Evolutionary conservation across 2,113 vertebrate genomes (phyloP), one percentile per base, ranked within the genome.

Genomic region (Corythornis vintsioides): DNA sequence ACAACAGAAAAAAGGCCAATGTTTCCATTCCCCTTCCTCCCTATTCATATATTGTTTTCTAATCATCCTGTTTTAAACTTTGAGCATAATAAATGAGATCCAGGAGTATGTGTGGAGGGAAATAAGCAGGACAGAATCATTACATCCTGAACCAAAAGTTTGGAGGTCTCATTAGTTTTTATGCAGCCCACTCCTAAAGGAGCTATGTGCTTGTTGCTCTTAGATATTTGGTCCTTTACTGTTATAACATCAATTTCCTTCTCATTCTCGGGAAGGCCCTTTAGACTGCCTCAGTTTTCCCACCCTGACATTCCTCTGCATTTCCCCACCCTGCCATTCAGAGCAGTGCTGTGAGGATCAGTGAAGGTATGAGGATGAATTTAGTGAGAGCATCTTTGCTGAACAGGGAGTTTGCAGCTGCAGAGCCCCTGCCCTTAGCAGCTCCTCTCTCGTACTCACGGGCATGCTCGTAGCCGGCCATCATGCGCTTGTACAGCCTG

Each of bases 401-500:
- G 20, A 9, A 6, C 20, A 45, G 40, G 47, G n/a, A 10, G 22
- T 40, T 57, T 56, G 40, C 53, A 61, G 47, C 7, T 26, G 15
- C 8, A 48, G 50, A 52, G 13, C n/a, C 48, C 22, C 35, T 40
- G 18, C 40, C 48, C 25, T 61, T 73, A 72, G 43, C 55, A 66
- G 8, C 52, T 47, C 16, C 31, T 85, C 74, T 59, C 57, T 82
- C 45, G 52, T 96, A 98, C 98, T 99, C 95, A 99, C 99, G 97
- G 84, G 99, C 98, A 1, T 99, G 98, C 86, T 99, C 98, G 43
- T 99, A 98, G 94, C 98, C 98, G 0, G 98, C 97, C 88, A 95
- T 98, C 99, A 99, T 99, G 93, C 98, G 98, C 81, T 98, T 98
- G 97, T 99, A 99, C 14, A 99, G 98, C 85, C 98, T 98, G 86